Percentiles rank a stretch among this genome's conserved stretches.
phyloP scores from a whole-genome alignment of 2,888 invertebrate genomes.

The Chloroclysta siterata region DNA sequence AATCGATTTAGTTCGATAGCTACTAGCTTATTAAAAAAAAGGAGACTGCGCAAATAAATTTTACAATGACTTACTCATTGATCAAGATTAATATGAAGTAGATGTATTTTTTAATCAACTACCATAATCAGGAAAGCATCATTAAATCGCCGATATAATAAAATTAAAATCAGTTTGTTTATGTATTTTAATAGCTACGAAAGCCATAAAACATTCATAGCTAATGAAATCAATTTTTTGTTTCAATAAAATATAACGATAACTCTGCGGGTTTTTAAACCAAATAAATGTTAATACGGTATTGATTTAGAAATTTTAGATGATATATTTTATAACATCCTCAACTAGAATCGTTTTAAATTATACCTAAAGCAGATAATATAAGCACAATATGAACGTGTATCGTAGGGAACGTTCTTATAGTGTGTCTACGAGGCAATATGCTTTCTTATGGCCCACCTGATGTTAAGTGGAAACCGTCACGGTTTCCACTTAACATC shows the following conservation, averaged over 20 bases:
- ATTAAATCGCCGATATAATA: conserved; percentile 23
- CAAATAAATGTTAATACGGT: conserved; percentile 4
- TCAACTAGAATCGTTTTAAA: no score
- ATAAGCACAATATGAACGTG: no score
- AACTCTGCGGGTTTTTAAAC: conserved; percentile 10
- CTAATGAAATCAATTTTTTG: conserved; percentile 25
- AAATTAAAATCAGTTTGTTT: conserved; percentile 35
- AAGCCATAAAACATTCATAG: conserved; percentile 27
- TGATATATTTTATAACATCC: background rate
- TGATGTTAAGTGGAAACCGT: no score
- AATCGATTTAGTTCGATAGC: conserved; percentile 20
- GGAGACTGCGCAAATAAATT: conserved; percentile 28
- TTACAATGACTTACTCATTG: conserved; percentile 15
- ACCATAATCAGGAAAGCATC: conserved; percentile 22
- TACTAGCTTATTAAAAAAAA: conserved; percentile 17
- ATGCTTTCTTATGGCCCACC: no score
- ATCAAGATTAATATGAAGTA: conserved; percentile 17
- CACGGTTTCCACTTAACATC: no score
- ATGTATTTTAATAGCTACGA: conserved; percentile 27
- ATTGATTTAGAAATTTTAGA: background rate
- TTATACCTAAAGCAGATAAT: no score
- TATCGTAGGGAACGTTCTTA: no score
- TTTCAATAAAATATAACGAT: conserved; percentile 19
- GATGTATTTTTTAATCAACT: conserved; percentile 28
- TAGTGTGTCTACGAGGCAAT: no score